Evolutionary conservation across 2,113 vertebrate genomes (phyloP).

Genomic region (Dromaius novaehollandiae): DNA sequence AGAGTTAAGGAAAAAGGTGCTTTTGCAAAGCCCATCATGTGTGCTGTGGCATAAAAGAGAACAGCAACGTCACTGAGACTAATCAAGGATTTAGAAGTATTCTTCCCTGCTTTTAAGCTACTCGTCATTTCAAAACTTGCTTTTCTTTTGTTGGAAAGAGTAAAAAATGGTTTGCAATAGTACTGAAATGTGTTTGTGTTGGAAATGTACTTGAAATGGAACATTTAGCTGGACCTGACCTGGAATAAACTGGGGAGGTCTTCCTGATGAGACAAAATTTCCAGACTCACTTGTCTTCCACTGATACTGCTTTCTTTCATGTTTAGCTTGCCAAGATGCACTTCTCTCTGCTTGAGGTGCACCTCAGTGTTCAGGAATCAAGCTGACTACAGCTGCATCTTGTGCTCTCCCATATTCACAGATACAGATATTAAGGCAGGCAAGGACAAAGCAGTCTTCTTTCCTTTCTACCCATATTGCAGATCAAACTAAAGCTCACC

Average conservation of each 20-base stretch:
- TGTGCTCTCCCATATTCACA: not conserved
- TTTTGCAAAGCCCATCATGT: not conserved
- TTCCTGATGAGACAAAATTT: not conserved
- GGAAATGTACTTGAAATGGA: not conserved
- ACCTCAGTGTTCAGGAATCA: not conserved
- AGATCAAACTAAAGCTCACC: not conserved
- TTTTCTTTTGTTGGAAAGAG: not conserved
- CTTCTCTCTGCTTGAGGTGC: not conserved
- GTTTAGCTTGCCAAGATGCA: not conserved
- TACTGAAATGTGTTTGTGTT: not conserved
- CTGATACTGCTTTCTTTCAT: not conserved
- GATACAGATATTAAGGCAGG: not conserved
- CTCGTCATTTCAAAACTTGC: not conserved
- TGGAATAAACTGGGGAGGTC: not conserved
- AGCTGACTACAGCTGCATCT: not conserved
- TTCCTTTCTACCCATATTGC: not conserved
- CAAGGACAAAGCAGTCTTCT: not conserved
- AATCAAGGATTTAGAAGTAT: not conserved
- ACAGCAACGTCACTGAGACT: not conserved
- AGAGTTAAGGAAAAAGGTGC: not conserved
- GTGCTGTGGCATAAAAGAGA: not conserved
- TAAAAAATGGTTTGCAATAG: not conserved
- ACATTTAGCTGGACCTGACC: not conserved
- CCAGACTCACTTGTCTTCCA: not conserved
- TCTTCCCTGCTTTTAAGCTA: not conserved